phyloP scores from a whole-genome alignment of 2,888 invertebrate species.

The Trichogramma evanescens region DNA sequence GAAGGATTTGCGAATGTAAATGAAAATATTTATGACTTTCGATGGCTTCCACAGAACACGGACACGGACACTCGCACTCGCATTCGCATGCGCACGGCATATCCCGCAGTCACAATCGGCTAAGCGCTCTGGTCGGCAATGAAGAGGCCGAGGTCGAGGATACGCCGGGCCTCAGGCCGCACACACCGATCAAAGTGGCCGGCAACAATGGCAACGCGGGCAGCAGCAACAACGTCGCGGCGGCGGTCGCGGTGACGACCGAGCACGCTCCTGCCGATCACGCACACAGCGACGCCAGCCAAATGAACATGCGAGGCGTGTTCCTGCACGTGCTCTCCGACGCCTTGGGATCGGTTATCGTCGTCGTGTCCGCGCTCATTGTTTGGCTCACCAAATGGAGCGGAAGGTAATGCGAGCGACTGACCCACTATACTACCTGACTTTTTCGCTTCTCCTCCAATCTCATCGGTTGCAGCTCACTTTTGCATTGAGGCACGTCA shows the following conservation, averaged over 20 bases:
- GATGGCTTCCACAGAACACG: conserved; percentile 33
- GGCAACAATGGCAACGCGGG: background rate
- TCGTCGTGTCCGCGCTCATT: conserved; percentile 75
- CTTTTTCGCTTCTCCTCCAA: too few relatives aligned
- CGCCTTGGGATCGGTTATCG: conserved; percentile 90
- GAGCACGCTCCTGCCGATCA: conserved; percentile 45
- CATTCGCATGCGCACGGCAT: conserved; percentile 59
- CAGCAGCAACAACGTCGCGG: too few relatives aligned
- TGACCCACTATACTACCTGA: background rate
- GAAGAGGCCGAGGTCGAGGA: conserved; percentile 71
- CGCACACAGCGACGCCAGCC: conserved; percentile 60
- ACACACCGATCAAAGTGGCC: conserved; percentile 33
- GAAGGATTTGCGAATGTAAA: too few relatives aligned
- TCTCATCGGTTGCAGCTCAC: too few relatives aligned
- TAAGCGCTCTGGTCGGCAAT: conserved; percentile 57
- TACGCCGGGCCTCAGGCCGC: conserved; percentile 47
- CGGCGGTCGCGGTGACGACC: conserved; percentile 39
- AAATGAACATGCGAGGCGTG: conserved; percentile 99
- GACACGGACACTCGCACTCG: conserved; percentile 71
- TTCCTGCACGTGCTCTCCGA: conserved; percentile 96
- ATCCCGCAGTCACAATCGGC: conserved; percentile 54
- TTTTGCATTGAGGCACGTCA: background rate
- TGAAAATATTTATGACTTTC: too few relatives aligned
- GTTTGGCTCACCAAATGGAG: conserved; percentile 77
- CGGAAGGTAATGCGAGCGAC: conserved; percentile 49